These are phyloP conservation scores for Morone saxatilis DNA, from an alignment of 2,113 vertebrate genomes.

Conservation along the genomic window DNA sequence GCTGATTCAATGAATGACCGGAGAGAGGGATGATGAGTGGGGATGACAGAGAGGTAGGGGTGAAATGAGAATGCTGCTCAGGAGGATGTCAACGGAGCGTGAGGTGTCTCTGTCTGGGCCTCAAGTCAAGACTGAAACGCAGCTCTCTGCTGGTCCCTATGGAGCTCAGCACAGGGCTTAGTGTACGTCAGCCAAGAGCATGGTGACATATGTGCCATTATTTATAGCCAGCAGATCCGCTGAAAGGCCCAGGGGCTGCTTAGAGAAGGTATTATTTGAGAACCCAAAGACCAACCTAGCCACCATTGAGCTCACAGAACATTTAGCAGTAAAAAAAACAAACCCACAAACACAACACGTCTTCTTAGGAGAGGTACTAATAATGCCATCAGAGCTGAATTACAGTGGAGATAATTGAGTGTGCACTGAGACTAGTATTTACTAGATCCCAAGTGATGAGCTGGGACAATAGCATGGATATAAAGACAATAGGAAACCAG, in stretches of 20 bases:
- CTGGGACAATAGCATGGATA: not conserved
- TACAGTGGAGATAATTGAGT: conserved; percentile 4
- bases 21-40: conserved; percentile 1
- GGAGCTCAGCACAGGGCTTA: conserved; percentile 65
- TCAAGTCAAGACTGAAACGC: conserved; percentile 10
- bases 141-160: conserved; percentile 18
- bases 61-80: not conserved
- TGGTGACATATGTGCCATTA: conserved; percentile 76
- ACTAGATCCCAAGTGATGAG: not conserved
- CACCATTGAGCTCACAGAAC: conserved; percentile 19
- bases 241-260: conserved; percentile 69
- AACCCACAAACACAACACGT: conserved; percentile 7
- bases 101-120: not conserved
- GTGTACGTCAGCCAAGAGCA: conserved; percentile 60
- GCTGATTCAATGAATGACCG: not conserved
- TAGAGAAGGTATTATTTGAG: conserved; percentile 71
- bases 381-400: conserved; percentile 26
- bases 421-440: not conserved
- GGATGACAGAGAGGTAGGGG: not conserved
- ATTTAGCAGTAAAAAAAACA: conserved; percentile 22
- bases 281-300: conserved; percentile 63
- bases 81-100: not conserved
- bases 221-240: conserved; percentile 79
- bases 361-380: conserved; percentile 20
- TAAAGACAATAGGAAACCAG: not conserved